Conservation (phyloP, 2,888 invertebrate genomes). For the Palloptera scutellata region DNA sequence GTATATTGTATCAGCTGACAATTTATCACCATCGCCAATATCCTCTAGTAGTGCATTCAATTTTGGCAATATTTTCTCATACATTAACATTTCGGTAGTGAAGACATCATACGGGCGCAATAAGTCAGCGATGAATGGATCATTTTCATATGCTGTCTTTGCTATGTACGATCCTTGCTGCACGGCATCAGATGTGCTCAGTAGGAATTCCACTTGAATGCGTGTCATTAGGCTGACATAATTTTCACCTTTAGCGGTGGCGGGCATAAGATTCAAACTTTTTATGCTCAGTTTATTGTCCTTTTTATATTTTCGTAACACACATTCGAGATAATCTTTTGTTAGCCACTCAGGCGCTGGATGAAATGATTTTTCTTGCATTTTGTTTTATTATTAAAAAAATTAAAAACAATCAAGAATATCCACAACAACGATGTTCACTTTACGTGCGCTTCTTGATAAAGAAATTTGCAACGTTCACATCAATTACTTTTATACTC, state of each 20-base stretch:
- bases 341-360: slow-evolving; percentile 46
- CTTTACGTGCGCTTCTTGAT: no score
- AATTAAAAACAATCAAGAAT: no score
- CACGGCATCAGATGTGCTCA: slow-evolving; percentile 22
- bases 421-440: no score
- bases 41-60: slow-evolving; percentile 41
- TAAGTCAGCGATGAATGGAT: slow-evolving; percentile 41
- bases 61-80: slow-evolving; percentile 50
- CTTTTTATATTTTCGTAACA: slow-evolving; percentile 43
- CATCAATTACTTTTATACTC: no score
- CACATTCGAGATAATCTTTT: slow-evolving; percentile 45
- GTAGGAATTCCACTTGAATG: slow-evolving; percentile 39
- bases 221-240: slow-evolving; percentile 52
- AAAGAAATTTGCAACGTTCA: no score
- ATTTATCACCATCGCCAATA: slow-evolving; percentile 43
- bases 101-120: slow-evolving; percentile 45
- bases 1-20: slow-evolving; percentile 51
- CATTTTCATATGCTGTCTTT: slow-evolving; percentile 49
- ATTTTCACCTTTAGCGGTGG: slow-evolving; percentile 51
- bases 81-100: slow-evolving; percentile 53
- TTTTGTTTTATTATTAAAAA: background rate
- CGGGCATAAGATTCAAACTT: slow-evolving; percentile 43
- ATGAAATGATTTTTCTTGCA: background rate
- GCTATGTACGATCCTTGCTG: slow-evolving; percentile 46
- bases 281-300: slow-evolving; percentile 43